phyloP scores from a whole-genome alignment of 2,797 vertebrate genomes.

The Muscicapa striata region DNA sequence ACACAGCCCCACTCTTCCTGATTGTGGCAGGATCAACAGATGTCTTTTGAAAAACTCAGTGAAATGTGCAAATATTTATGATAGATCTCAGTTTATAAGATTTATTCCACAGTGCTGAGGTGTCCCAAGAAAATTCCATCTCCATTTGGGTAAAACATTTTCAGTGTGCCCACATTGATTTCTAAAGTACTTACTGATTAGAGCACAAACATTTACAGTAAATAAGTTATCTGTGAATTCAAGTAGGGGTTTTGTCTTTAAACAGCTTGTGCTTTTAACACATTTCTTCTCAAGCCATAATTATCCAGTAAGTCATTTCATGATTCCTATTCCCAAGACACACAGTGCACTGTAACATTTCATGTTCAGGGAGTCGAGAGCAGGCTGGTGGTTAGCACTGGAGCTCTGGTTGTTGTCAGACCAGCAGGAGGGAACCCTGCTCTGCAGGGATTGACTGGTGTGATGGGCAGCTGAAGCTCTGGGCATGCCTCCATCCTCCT shows the following conservation, averaged over 20 bases:
- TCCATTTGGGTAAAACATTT: neutral
- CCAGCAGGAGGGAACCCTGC: neutral
- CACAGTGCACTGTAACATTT: neutral
- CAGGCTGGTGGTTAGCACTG: neutral
- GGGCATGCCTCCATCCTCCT: neutral
- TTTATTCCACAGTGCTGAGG: neutral
- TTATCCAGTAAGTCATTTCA: conserved; percentile 31
- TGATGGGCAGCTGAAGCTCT: neutral
- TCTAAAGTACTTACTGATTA: neutral
- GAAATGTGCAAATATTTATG: neutral
- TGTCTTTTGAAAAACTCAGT: neutral
- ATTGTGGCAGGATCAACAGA: neutral
- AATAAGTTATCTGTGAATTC: conserved; percentile 51
- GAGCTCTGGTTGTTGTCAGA: neutral
- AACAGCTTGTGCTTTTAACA: conserved; percentile 51
- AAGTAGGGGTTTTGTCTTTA: conserved; percentile 34
- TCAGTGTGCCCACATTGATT: neutral
- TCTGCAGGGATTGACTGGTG: neutral
- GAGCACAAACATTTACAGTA: conserved; percentile 32
- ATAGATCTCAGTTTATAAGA: neutral
- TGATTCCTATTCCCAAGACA: conserved; percentile 1
- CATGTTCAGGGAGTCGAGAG: neutral
- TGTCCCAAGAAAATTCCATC: neutral
- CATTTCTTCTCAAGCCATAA: conserved; percentile 39
- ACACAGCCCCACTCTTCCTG: neutral